phyloP scores from a whole-genome alignment of 1,140 invertebrate genomes.

The Diplogasteroides magnus region DNA sequence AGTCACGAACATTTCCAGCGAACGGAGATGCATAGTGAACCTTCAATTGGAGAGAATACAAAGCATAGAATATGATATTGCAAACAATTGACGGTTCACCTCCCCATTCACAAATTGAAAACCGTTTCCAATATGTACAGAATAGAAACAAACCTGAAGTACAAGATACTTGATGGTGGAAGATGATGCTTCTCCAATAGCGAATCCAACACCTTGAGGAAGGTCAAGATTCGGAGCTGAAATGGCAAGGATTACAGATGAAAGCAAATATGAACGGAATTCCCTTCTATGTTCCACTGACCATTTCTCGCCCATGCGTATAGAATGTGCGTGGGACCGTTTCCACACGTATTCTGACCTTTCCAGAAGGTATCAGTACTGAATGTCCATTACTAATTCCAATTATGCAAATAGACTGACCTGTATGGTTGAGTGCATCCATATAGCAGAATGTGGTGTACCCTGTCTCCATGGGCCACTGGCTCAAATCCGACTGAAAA shows the following conservation, averaged over 20 bases:
- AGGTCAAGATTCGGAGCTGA: slow-evolving; percentile 43
- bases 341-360: slow-evolving; percentile 42
- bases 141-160: slow-evolving; percentile 17
- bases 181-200: slow-evolving; percentile 36
- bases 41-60: slow-evolving; percentile 18
- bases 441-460: slow-evolving; percentile 55
- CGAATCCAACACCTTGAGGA: slow-evolving; percentile 46
- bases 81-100: too few relatives aligned
- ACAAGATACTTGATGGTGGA: slow-evolving; percentile 53
- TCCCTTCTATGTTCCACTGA: background rate
- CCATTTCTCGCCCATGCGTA: slow-evolving; percentile 54
- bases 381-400: too few relatives aligned
- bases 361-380: too few relatives aligned
- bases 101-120: too few relatives aligned
- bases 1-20: slow-evolving; percentile 46
- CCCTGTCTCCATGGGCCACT: slow-evolving; percentile 47
- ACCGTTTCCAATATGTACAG: background rate
- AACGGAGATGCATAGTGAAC: slow-evolving; percentile 52
- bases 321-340: slow-evolving; percentile 42
- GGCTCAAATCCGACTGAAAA: slow-evolving; percentile 52
- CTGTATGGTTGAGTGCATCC: slow-evolving; percentile 44
- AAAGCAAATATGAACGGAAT: too few relatives aligned
- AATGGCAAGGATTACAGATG: too few relatives aligned
- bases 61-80: too few relatives aligned
- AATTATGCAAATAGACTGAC: background rate